Percentiles rank a stretch among this genome's conserved stretches.
Conservation (phyloP, 2,797 vertebrate species). For the Silurus lanzhouensis region DNA sequence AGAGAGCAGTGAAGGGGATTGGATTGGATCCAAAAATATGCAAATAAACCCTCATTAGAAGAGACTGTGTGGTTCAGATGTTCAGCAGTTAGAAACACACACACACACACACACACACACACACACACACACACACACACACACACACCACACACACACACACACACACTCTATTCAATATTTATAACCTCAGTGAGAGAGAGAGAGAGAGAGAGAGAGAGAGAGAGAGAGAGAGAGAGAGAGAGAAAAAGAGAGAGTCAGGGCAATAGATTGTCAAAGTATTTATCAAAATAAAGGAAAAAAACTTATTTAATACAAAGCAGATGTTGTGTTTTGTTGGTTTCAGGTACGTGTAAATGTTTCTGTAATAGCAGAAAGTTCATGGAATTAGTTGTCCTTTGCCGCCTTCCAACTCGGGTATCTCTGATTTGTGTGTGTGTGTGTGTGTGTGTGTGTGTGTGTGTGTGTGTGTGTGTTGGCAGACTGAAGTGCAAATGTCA, state of each 20-base stretch:
- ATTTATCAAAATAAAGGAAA: not conserved
- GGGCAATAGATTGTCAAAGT: not conserved
- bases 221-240: not conserved
- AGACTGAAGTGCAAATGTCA: slow-evolving; percentile 8
- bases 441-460: not conserved
- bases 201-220: not conserved
- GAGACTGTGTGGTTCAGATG: not conserved
- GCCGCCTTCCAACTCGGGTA: not conserved
- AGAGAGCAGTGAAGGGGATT: not conserved
- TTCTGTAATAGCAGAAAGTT: not conserved
- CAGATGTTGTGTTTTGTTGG: not conserved
- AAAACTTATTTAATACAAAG: not conserved
- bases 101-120: not conserved
- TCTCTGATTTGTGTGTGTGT: not conserved
- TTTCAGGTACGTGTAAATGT: not conserved
- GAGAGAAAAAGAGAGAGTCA: not conserved
- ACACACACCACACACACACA: not conserved
- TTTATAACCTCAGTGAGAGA: not conserved
- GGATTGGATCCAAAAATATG: not conserved
- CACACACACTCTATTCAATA: not conserved
- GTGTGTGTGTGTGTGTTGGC: not conserved
- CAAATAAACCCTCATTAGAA: slow-evolving; percentile 4
- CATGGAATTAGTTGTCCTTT: not conserved
- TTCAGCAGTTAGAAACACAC: not conserved
- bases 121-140: too few relatives aligned